A percentile compares a stretch with the other conserved stretches of the same genome.
phyloP scores from a whole-genome alignment of 2,888 invertebrate species.

The Nomada lathburiana region DNA sequence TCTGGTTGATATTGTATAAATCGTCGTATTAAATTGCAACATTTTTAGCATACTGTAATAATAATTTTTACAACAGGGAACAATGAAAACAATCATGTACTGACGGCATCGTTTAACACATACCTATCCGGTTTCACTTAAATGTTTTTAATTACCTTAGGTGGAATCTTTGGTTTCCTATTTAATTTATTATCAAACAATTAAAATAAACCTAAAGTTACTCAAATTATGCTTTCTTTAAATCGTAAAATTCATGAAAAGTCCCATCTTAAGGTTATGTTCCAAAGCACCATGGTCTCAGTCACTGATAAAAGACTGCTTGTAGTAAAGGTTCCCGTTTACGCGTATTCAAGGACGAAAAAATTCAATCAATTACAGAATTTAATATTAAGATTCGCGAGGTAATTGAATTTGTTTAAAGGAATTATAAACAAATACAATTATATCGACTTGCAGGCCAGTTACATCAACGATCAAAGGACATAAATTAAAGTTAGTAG shows the following conservation, averaged over 20 bases:
- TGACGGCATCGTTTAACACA: background rate
- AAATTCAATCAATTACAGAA: background rate
- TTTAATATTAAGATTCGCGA: too few relatives aligned
- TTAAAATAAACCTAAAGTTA: background rate
- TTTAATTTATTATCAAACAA: constrained; percentile 1
- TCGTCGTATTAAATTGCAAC: constrained; percentile 71
- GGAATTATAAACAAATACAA: too few relatives aligned
- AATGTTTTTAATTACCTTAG: too few relatives aligned
- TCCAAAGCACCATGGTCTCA: constrained; percentile 8
- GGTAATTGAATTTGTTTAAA: too few relatives aligned
- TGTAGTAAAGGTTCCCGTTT: background rate
- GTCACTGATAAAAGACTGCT: constrained; percentile 11
- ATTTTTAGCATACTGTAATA: constrained; percentile 67
- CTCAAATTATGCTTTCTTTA: constrained; percentile 4
- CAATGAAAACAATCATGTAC: background rate
- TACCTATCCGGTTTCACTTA: background rate
- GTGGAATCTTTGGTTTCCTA: background rate
- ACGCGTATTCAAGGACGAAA: too few relatives aligned
- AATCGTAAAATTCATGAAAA: background rate
- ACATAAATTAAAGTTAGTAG: too few relatives aligned
- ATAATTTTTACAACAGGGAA: constrained; percentile 61
- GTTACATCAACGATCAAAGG: background rate
- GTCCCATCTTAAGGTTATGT: constrained; percentile 48
- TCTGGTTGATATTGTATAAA: constrained; percentile 61
- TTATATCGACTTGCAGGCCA: too few relatives aligned